Conservation (phyloP, 2,888 invertebrate genomes). For the Iphiclides podalirius region DNA sequence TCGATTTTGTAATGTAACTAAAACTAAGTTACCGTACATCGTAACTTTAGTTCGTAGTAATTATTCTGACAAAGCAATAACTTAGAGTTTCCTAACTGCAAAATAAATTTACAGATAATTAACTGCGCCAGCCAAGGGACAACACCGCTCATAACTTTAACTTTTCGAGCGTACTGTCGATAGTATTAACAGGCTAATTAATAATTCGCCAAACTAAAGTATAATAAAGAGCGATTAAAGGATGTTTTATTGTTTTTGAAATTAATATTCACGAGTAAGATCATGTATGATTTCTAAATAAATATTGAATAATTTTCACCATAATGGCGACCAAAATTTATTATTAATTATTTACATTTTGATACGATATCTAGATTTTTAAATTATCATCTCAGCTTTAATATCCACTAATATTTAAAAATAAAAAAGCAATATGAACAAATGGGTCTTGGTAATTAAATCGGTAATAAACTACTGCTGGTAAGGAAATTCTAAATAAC, state of each 20-base stretch:
- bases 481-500: no score
- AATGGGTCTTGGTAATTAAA: no score
- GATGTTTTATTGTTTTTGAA: neutral
- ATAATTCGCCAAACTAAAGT: neutral
- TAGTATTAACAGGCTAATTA: neutral
- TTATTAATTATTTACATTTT: no score
- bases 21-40: no score
- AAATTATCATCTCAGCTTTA: neutral
- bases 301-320: no score
- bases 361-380: no score
- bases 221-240: neutral
- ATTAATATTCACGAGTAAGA: neutral
- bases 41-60: no score
- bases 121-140: constrained; percentile 2
- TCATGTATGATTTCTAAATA: neutral
- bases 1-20: no score
- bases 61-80: neutral
- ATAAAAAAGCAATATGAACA: no score
- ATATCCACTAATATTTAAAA: neutral
- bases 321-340: no score
- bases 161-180: constrained; percentile 2
- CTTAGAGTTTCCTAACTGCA: neutral
- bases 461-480: no score
- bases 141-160: constrained; percentile 5
- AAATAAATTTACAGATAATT: constrained; percentile 4